Evolutionary conservation across 92 coral and sea anemone species (phyloP), one percentile per base, ranked within the genome.

Genomic region (Chrysogorgia sp.): DNA sequence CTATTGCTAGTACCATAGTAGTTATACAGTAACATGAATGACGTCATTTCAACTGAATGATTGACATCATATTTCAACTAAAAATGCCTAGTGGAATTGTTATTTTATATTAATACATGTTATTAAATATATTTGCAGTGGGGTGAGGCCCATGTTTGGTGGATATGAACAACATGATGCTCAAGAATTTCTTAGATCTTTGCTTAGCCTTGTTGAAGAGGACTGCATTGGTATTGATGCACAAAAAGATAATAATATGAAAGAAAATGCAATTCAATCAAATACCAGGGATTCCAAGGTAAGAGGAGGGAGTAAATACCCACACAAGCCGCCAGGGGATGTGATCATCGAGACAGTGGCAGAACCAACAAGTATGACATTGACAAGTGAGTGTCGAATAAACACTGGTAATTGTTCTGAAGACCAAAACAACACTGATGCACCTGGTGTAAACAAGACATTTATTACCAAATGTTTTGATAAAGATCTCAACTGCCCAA

Each of bases 151-250:
- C 50, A 56, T 83, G 62, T 96, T 96, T 83, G 85, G 89, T 68
- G 88, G 86, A 85, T 86, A 87, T 58, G 90, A 87, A 30, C 99
- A 96, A 40, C 99, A 96, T 68, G 99, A 96, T 78, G 94, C 99
- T 21, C 99, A 96, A 66, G 99, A 96, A 67, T 96, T 96, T 63
- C 89, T 96, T 19, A 83, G 97, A 52, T 87, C 89, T 41, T 84
- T 96, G 12, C 65, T 72, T 1, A 35, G 79, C 35, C 48, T 72
- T 8, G 65, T 72, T 20, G 67, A 85, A 87, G 66, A 90, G 81
- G 75, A 64, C 8, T 25, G 29, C 23, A 14, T 15, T 1, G 12
- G 12, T 13, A 28, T 13, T 19, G 23, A 4, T 15, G 0, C 40
- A 21, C 21, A 64, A 7, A 64, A 33, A 64, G 71, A 64, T 2